Conservation (phyloP, 2,113 vertebrate genomes). For the Urocynchramus pylzowi region DNA sequence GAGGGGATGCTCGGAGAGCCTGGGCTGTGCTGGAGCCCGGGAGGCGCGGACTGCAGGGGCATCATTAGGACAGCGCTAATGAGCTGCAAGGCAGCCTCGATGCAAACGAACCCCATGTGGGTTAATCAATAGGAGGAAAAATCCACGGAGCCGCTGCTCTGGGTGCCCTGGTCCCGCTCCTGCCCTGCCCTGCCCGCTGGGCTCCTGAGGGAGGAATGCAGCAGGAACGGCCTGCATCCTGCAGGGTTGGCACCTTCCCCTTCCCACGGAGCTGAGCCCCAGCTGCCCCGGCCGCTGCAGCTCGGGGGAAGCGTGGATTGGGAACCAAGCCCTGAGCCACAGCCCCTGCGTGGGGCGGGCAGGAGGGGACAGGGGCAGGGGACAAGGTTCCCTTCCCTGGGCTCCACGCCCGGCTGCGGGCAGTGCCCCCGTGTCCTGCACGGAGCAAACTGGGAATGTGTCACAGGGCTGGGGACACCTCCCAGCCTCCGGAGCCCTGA, state of each 20-base stretch:
- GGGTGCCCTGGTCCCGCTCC: accelerated
- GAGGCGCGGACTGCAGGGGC: neutral
- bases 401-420: neutral
- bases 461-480: neutral
- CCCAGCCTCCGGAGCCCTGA: neutral
- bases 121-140: neutral
- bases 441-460: neutral
- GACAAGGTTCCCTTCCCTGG: accelerated
- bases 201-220: neutral
- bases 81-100: neutral
- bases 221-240: neutral
- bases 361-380: neutral
- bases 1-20: neutral
- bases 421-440: accelerated
- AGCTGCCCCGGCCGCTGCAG: neutral
- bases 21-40: neutral
- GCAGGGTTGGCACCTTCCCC: neutral
- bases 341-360: no score
- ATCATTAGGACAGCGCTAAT: neutral
- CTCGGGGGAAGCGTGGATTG: accelerated
- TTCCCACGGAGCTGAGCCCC: neutral
- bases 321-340: neutral
- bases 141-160: neutral
- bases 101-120: neutral
- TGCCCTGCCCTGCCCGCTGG: neutral